Evolutionary conservation across 2,113 vertebrate species (phyloP), one percentile per base, ranked within the genome.

Genomic region (Rhynchopsitta pachyrhyncha): DNA sequence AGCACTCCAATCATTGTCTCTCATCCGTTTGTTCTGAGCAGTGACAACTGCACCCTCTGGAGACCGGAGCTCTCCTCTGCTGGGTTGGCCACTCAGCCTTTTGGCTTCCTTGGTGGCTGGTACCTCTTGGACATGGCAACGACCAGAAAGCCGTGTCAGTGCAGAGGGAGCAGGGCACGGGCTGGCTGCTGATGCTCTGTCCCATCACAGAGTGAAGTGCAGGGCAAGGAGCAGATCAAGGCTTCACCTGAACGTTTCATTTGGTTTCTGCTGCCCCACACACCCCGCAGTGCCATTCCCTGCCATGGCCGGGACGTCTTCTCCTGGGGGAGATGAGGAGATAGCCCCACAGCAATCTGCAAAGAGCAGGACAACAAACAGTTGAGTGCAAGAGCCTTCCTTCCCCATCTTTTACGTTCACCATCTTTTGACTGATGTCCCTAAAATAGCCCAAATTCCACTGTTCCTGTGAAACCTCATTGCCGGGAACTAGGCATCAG

Each of bases 401-500:
- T 94, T 96, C 67, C 91, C 71, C 46, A 27, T 83, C 93, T 87
- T 94, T 81, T 2, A 63, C 76, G 90, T 93, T 90, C 80, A 86
- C 53, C 60, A 63, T 35, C 25, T 70, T 60, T 68, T 67, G 66
- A 59, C 35, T n/a, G 63, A 28, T 88, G 42, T 59, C 50, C 75
- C 60, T 64, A 46, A 96, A 95, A 63, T 4, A 86, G 44, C 24
- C 71, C 73, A 22, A 85, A 95, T 90, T 88, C 95, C 82, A 77
- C 75, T 86, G 27, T 44, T 74, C 68, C 29, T 91, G 62, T 75
- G 80, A 77, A 92, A 71, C 69, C 22, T 68, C 66, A 37, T 22
- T 92, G 81, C 42, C 66, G 64, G 77, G 66, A 95, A 84, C 41
- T 6, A 75, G 81, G 80, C 57, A 71, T 67, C 53, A 24, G 42